Percentiles rank a stretch among this genome's conserved stretches.
Conservation (phyloP, 2,888 invertebrate genomes). For the Sinohyriopsis cumingii region DNA sequence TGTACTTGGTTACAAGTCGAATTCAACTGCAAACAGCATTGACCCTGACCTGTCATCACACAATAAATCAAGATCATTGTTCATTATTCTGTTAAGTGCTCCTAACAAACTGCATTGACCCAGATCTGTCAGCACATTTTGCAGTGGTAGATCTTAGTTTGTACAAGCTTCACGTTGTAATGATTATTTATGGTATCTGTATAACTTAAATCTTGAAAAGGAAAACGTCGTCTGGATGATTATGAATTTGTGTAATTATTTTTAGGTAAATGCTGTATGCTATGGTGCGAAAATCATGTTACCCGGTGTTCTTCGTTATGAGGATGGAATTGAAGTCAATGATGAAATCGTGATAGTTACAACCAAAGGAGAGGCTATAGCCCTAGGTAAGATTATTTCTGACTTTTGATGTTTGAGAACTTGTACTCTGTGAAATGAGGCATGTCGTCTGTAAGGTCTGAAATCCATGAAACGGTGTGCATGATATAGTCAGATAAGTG, state of each 20-base stretch:
- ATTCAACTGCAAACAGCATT: no score
- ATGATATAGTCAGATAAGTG: no score
- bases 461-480: no score
- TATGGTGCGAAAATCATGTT: constrained; percentile 98
- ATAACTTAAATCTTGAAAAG: not conserved
- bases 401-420: not conserved
- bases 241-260: not conserved
- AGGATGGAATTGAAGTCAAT: constrained; percentile 97
- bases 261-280: constrained; percentile 93
- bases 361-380: constrained; percentile 86
- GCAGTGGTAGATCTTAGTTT: no score
- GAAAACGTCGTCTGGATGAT: not conserved
- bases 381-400: constrained; percentile 68
- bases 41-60: no score
- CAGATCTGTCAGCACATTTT: no score
- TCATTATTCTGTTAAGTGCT: no score
- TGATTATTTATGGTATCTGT: not conserved
- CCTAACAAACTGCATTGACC: no score
- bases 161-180: not conserved
- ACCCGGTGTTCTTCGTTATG: constrained; percentile 96
- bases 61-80: no score
- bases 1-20: no score
- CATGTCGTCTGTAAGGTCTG: no score
- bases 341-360: constrained; percentile 98
- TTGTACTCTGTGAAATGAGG: no score